phyloP scores from a whole-genome alignment of 2,888 invertebrate genomes.

The Ceriagrion tenellum region DNA sequence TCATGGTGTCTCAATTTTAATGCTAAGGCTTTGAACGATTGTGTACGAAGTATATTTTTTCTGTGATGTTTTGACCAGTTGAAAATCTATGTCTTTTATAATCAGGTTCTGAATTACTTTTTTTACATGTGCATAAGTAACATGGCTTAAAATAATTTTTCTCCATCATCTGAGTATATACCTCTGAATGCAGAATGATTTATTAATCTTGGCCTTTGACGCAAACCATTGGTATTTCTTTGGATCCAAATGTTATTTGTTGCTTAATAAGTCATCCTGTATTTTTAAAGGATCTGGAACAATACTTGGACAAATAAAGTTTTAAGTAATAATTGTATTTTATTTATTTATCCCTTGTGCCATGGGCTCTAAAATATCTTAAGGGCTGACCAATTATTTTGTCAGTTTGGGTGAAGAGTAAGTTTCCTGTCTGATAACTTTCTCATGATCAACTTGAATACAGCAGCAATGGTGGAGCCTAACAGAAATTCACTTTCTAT shows the following conservation, averaged over 20 bases:
- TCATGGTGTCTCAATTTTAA: neutral
- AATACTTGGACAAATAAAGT: constrained; percentile 8
- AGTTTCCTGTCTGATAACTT: no score
- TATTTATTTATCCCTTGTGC: neutral
- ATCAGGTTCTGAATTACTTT: neutral
- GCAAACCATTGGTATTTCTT: neutral
- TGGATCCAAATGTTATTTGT: neutral
- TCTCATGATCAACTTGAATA: no score
- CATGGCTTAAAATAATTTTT: neutral
- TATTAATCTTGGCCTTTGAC: neutral
- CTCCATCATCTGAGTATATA: neutral
- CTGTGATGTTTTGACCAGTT: neutral
- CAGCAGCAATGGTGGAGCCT: no score
- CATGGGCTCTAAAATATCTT: neutral
- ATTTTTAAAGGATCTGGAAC: constrained; percentile 22
- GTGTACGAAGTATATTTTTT: neutral
- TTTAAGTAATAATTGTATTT: neutral
- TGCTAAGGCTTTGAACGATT: neutral
- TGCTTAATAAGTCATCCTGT: neutral
- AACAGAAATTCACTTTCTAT: no score
- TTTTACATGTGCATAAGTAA: neutral
- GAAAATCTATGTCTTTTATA: neutral
- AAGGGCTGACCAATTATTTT: no score
- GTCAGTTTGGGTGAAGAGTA: no score
- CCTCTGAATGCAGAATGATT: neutral